These are phyloP conservation scores for Heliocidaris erythrogramma DNA, from an alignment of 35 echinoderm and acorn worm genomes.

Conservation along the genomic window DNA sequence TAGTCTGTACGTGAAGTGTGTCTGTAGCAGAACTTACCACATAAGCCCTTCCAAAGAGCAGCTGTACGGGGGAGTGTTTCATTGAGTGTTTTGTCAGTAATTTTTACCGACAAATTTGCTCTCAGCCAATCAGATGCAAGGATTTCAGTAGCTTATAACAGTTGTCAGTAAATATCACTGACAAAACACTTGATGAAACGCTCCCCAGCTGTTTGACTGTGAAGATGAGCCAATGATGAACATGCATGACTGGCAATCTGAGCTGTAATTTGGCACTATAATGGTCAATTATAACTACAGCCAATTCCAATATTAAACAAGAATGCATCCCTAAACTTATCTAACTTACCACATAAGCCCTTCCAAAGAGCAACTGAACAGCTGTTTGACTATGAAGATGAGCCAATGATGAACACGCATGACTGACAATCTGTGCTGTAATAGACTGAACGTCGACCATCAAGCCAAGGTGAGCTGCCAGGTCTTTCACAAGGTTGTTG, in stretches of 20 bases:
- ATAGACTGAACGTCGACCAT: slow-evolving; percentile 38
- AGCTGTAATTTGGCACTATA: too few relatives aligned
- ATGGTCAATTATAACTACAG: too few relatives aligned
- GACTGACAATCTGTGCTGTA: slow-evolving; percentile 46
- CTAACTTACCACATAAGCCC: slow-evolving; percentile 67
- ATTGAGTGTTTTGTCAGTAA: too few relatives aligned
- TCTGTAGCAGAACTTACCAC: slow-evolving; percentile 52
- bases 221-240: slow-evolving; percentile 47
- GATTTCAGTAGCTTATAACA: too few relatives aligned
- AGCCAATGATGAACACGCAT: slow-evolving; percentile 57
- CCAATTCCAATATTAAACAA: too few relatives aligned
- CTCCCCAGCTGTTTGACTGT: slow-evolving; percentile 73
- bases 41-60: slow-evolving; percentile 67
- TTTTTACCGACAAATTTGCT: too few relatives aligned
- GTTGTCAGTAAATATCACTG: too few relatives aligned
- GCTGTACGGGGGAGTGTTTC: too few relatives aligned
- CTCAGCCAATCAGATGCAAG: too few relatives aligned
- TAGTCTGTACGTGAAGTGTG: too few relatives aligned
- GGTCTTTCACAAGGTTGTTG: slow-evolving; percentile 34
- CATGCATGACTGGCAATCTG: slow-evolving; percentile 55
- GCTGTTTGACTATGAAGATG: slow-evolving; percentile 66
- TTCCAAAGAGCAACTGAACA: slow-evolving; percentile 66
- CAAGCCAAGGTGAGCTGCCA: slow-evolving; percentile 41
- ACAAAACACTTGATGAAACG: too few relatives aligned
- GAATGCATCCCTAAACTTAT: too few relatives aligned